Evolutionary conservation across 2,888 invertebrate species (phyloP), one percentile per base, ranked within the genome.

Genomic region (Sminthurinus aureus): DNA sequence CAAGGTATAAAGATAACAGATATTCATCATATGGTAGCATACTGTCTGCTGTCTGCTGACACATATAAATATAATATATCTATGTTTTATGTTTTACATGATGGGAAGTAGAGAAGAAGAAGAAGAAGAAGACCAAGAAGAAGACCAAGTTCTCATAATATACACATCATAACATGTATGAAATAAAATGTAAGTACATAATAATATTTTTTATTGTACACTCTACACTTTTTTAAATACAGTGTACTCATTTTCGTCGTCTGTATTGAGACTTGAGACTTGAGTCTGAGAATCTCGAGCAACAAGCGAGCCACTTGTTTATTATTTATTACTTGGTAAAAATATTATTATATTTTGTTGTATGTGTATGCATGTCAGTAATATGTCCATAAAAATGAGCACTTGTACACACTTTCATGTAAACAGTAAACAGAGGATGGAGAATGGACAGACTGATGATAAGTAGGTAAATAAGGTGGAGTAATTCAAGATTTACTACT

Each of bases 401-500:
- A 38, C 38, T 38, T 38, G 38, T 6, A 38, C 38, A 38, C 38
- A 38, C 38, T 38, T 38, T 38, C 38, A 38, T 38, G 38, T 38
- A 38, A 38, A 38, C 38, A 38, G 38, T 38, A 38, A 38, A 38
- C 38, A 38, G 38, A 38, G 38, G 38, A 66, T 67, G 69, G 20
- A 20, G 26, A 74, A 26, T 18, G 18, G 50, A 13, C 22, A 24
- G 12, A 24, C 74, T 12, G 11, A 24, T 24, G 15, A 38, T 38
- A 79, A 79, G 79, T 79, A 73, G 24, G 58, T 78, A 79, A 67
- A 67, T 67, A 79, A 79, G 79, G 79, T 79, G 79, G 79, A 67
- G 79, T 26, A 26, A 38, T 22, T 22, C 79, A 58, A 26, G 79
- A 58, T 69, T 20, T n/a, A 66, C n/a, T 24, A 11, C 24, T 78